Evolutionary conservation across 2,113 vertebrate genomes (phyloP), one percentile per base, ranked within the genome.

Genomic region (Promerops cafer): DNA sequence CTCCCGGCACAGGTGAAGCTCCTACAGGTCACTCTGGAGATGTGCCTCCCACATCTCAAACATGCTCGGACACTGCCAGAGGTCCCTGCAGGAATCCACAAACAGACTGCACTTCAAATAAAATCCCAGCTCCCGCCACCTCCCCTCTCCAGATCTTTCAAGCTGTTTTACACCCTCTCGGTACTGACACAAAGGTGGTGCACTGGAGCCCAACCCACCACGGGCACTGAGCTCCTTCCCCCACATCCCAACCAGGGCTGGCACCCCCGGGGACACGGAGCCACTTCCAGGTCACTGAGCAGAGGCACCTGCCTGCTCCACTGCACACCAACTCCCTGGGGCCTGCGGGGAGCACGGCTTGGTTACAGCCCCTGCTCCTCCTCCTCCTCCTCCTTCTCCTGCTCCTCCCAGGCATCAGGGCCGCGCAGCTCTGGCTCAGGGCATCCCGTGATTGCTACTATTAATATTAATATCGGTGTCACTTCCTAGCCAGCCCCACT

Each of bases 341-440:
- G 70, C 53, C 60, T 33, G 28, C 6, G 1, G 42, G 4, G 27
- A 87, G 52, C 60, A 5, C 0, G 1, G 61, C 53, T 39, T 19
- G 64, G 9, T 28, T 30, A 47, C 63, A 79, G 50, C 39, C 33
- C 60, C 71, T 69, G 37, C 44, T 82, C 33, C 57, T 71, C 47
- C 49, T 72, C 50, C 59, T 49, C 70, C 81, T 60, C 44, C 33
- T 44, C 54, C 54, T 44, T 50, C 89, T 65, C 26, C 45, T 45
- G 26, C 56, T 45, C 78, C 79, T 71, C 37, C 45, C 45, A 5
- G 45, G 14, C 13, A 22, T 30, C 57, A 53, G 47, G 42, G 20
- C 28, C 60, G 23, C 0, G 0, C 53, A 76, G 77, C 83, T 52
- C 7, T 1, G 0, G 3, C 44, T 80, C 85, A 35, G 8, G 0